Conservation (phyloP, 2,113 vertebrate genomes). For the rat (Rattus norvegicus) region GRCr8 NC_086020.1:30342501-30343000, state of each 20-base stretch:
- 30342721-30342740: background rate
- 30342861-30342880: background rate
- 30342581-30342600: background rate
- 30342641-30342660: background rate
- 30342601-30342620: background rate
- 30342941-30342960: background rate
- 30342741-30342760: background rate
- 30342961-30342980: background rate
- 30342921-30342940: background rate
- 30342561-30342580: background rate
- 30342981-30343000: background rate
- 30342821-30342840: background rate
- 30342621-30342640: background rate
- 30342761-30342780: background rate
- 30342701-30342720: background rate
- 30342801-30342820: background rate
- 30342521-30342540: background rate
- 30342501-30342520: background rate
- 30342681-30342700: conserved; percentile 2
- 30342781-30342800: background rate
- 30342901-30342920: background rate
- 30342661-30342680: background rate
- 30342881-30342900: background rate
- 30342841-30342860: background rate
- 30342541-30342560: background rate